Conservation (phyloP, 1,140 invertebrate genomes). For the Periplaneta americana region DNA sequence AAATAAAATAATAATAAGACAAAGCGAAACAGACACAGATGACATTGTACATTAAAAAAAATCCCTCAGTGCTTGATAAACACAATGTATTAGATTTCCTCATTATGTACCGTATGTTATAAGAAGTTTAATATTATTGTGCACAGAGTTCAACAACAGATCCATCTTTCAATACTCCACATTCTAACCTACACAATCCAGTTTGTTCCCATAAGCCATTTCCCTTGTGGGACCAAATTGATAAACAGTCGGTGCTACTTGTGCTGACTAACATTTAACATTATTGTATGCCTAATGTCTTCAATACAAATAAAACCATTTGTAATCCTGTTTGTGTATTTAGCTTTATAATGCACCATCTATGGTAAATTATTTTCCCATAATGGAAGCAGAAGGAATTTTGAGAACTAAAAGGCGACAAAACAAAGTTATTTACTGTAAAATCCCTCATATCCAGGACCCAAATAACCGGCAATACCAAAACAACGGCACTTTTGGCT, state of each 20-base stretch:
- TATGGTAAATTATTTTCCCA: too few species aligned
- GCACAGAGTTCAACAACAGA: not conserved
- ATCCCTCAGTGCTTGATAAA: not conserved
- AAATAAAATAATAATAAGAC: too few species aligned
- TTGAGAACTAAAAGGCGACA: too few species aligned
- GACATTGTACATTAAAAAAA: not conserved
- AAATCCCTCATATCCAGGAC: too few species aligned
- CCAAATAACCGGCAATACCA: too few species aligned
- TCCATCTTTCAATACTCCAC: too few species aligned
- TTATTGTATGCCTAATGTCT: not conserved
- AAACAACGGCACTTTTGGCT: too few species aligned
- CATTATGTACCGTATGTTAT: not conserved
- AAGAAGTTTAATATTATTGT: not conserved
- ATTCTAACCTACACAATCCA: not conserved
- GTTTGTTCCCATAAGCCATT: not conserved
- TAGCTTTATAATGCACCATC: too few species aligned
- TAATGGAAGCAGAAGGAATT: too few species aligned
- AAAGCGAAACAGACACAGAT: not conserved
- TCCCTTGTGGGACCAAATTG: not conserved
- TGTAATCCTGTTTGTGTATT: not conserved
- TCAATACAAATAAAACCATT: conserved; percentile 8
- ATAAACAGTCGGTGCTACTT: not conserved
- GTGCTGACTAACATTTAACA: not conserved
- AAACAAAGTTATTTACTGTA: too few species aligned
- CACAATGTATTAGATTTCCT: not conserved